A percentile compares a stretch with the other conserved stretches of the same genome.
Conservation (phyloP, 2,888 invertebrate genomes). For the Lacanobia oleracea region DNA sequence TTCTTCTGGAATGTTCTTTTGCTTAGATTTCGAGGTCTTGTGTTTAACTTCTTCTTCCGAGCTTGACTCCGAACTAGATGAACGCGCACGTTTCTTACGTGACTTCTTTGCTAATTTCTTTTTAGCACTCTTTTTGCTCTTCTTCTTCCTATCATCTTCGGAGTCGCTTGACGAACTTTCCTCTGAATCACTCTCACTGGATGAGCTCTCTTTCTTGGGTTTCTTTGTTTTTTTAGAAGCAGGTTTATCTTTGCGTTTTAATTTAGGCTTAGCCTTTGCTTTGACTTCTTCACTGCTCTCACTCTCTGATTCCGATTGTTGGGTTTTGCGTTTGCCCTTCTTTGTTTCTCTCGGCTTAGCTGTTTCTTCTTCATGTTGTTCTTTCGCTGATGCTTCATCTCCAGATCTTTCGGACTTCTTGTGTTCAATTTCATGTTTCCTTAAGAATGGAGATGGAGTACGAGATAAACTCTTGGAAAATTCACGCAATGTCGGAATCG, state of each 20-base stretch:
- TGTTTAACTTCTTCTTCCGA: slow-evolving; percentile 89
- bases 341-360: slow-evolving; percentile 74
- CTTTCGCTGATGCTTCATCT: slow-evolving; percentile 86
- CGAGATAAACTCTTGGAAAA: slow-evolving; percentile 95
- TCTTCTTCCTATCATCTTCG: slow-evolving; percentile 88
- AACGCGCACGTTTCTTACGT: slow-evolving; percentile 85
- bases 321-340: slow-evolving; percentile 89
- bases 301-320: slow-evolving; percentile 87
- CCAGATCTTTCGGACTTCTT: slow-evolving; percentile 86
- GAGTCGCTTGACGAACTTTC: slow-evolving; percentile 89
- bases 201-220: slow-evolving; percentile 86
- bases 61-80: slow-evolving; percentile 88
- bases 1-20: slow-evolving; percentile 88
- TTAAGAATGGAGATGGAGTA: slow-evolving; percentile 96
- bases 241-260: slow-evolving; percentile 89
- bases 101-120: slow-evolving; percentile 88
- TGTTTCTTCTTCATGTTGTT: slow-evolving; percentile 84
- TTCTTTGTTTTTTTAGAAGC: slow-evolving; percentile 90
- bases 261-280: slow-evolving; percentile 85
- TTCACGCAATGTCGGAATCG: slow-evolving; percentile 84
- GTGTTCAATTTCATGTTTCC: slow-evolving; percentile 91
- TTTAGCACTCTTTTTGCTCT: slow-evolving; percentile 86
- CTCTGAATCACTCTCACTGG: slow-evolving; percentile 89
- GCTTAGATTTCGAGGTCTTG: slow-evolving; percentile 86
- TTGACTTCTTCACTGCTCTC: slow-evolving; percentile 87